Evolutionary conservation across 2,797 vertebrate species (phyloP), one percentile per base, ranked within the genome.

Genomic region (Acropternis orthonyx): DNA sequence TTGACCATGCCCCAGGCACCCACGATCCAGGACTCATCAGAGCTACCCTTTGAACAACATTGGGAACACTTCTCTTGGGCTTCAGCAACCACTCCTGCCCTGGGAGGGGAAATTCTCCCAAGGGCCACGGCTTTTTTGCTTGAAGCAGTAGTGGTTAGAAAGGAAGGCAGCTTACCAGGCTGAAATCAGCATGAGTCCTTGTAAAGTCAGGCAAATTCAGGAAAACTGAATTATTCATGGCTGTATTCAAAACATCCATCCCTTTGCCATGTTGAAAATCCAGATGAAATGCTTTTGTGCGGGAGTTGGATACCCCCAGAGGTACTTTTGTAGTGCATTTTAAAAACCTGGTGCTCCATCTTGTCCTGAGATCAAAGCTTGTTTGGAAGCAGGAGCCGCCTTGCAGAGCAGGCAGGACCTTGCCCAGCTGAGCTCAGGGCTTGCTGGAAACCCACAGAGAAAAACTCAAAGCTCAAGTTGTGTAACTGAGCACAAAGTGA

Each of bases 181-280:
- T 81, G 22, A 79, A 73, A 84, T 84, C n/a, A n/a, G 54, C 27
- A 54, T 0, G 4, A 66, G 69, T 43, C 41, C 63, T 66, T 87
- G 24, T 34, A 51, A 93, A 94, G 48, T 76, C 59, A 56, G 51
- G 84, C 46, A 89, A 72, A 87, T 63, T 63, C 23, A 52, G 20
- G 67, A 62, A 79, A 87, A 67, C 32, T 69, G 73, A 90, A 95
- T 90, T 90, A 90, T 93, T 93, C 76, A 83, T 79, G 10, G 12
- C 36, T 72, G 28, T 41, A 27, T 71, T 59, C 7, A 24, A 84
- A 94, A 83, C 61, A 80, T 52, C 52, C 54, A 52, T 65, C 63
- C 63, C 36, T 69, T 65, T 93, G 85, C 73, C 76, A 39, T 56
- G 82, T 10, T 72, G 80, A 80, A 93, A 93, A 94, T 84, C 54